phyloP scores from a whole-genome alignment of 2,113 vertebrate species.

The Spilogale gracilis region DNA sequence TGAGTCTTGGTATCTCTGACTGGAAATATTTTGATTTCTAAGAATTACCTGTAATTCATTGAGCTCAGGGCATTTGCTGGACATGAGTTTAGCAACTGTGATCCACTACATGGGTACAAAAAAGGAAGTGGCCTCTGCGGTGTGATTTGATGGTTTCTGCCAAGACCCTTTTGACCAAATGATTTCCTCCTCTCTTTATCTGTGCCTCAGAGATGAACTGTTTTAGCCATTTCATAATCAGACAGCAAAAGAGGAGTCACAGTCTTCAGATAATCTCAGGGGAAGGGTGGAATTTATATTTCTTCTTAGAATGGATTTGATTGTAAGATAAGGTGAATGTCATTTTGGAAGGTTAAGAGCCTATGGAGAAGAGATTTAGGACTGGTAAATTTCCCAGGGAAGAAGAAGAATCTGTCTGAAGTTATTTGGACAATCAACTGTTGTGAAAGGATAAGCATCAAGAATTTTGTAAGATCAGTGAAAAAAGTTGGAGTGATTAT shows the following conservation, averaged over 20 bases:
- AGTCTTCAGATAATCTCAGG: neutral
- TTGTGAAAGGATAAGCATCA: neutral
- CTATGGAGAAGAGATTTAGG: neutral
- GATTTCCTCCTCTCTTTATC: neutral
- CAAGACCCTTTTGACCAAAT: neutral
- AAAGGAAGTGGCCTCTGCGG: neutral
- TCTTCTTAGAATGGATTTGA: neutral
- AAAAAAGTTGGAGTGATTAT: neutral
- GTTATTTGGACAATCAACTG: neutral
- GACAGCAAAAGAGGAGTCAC: neutral
- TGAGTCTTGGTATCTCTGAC: neutral
- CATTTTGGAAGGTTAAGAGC: neutral
- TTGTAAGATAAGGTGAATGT: neutral
- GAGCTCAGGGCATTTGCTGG: neutral
- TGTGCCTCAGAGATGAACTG: neutral
- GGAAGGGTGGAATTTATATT: neutral
- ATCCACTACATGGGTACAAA: neutral
- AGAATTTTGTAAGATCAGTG: neutral
- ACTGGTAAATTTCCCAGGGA: neutral
- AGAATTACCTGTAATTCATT: neutral
- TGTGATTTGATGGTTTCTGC: neutral
- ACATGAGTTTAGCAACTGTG: neutral
- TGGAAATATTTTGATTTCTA: conserved; percentile 51
- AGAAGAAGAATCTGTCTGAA: neutral
- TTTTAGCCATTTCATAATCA: neutral